phyloP scores from a whole-genome alignment of 2,113 vertebrate species.

The Panurus biarmicus region DNA sequence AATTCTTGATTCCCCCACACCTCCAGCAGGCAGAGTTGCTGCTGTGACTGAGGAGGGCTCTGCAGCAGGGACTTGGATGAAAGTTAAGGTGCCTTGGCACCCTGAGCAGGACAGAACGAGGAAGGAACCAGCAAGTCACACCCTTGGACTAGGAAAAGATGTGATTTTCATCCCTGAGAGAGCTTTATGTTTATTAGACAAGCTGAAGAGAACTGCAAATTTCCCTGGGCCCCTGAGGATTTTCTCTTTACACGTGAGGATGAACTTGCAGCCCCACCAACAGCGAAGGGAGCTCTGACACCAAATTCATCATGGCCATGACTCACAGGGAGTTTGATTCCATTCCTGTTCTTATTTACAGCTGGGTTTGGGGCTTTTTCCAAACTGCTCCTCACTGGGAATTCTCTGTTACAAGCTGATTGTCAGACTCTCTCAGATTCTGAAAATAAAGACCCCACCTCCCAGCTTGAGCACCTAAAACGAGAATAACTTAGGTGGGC shows the following conservation, averaged over 20 bases:
- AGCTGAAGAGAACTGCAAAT: background rate
- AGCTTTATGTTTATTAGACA: background rate
- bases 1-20: accelerated
- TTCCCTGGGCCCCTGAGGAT: background rate
- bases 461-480: background rate
- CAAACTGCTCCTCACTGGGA: background rate
- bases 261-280: background rate
- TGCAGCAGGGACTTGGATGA: background rate
- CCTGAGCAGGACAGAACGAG: background rate
- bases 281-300: background rate
- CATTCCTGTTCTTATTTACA: background rate
- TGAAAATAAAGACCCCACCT: background rate
- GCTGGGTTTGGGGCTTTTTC: background rate
- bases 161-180: background rate
- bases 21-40: background rate
- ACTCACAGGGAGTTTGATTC: background rate
- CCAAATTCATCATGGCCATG: background rate
- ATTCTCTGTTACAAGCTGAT: background rate
- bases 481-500: background rate
- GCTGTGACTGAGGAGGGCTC: background rate
- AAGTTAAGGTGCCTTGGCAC: background rate
- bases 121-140: background rate
- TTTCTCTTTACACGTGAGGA: background rate
- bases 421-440: background rate
- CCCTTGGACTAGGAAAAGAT: background rate